These are phyloP conservation scores for Magallana nippona DNA, from an alignment of 2,888 invertebrate genomes.

Conservation along the genomic window DNA sequence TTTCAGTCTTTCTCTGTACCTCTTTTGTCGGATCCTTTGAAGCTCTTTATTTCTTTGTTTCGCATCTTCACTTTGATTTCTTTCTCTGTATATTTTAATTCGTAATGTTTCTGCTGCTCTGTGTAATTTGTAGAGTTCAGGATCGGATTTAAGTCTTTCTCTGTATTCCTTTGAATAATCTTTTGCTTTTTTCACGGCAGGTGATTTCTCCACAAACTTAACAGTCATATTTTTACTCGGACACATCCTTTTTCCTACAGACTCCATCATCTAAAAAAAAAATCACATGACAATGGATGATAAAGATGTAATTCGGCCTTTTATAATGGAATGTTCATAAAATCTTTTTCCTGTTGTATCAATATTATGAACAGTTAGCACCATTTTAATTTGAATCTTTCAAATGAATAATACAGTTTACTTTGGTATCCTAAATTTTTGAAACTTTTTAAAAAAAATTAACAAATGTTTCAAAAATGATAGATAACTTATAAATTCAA, in stretches of 20 bases:
- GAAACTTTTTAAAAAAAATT: neutral
- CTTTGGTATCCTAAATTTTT: neutral
- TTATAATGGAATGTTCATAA: neutral
- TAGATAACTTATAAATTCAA: neutral
- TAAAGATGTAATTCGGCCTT: neutral
- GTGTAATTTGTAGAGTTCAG: neutral
- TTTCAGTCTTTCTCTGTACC: constrained; percentile 12
- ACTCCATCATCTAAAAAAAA: neutral
- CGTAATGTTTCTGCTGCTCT: neutral
- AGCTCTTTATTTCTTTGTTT: neutral
- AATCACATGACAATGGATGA: neutral
- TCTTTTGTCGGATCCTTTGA: neutral
- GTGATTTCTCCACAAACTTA: constrained; percentile 15
- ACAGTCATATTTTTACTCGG: neutral
- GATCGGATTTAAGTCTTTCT: neutral
- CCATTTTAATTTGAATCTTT: neutral
- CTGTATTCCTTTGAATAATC: neutral
- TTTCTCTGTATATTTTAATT: neutral
- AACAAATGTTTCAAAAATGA: neutral
- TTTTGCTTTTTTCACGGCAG: neutral
- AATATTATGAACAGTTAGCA: constrained; percentile 6
- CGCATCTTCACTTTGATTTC: neutral
- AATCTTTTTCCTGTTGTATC: neutral
- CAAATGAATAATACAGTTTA: neutral
- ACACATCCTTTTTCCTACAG: neutral